Conservation (phyloP, 1,140 invertebrate genomes). For the Monomorium pharaonis region DNA sequence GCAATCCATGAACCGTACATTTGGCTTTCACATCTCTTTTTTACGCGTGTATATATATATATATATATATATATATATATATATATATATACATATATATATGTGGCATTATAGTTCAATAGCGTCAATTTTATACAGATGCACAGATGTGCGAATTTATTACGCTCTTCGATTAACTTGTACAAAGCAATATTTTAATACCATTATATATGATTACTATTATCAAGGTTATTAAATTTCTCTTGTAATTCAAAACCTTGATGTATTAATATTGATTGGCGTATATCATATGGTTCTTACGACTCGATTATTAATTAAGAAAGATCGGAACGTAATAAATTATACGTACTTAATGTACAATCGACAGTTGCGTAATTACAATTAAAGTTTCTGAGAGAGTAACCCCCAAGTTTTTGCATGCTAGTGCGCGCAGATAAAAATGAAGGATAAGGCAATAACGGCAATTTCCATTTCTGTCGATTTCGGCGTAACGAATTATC, state of each 20-base stretch:
- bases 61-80: too few relatives aligned
- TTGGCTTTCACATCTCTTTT: conserved; percentile 35
- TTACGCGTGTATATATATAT: too few relatives aligned
- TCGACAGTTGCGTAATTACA: not conserved
- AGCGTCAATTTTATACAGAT: not conserved
- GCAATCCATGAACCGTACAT: conserved; percentile 48
- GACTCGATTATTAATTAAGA: not conserved
- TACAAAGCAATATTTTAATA: not conserved
- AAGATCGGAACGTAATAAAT: not conserved
- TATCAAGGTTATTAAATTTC: not conserved
- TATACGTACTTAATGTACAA: not conserved
- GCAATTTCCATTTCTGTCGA: conserved; percentile 55
- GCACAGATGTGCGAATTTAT: not conserved
- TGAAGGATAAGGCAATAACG: conserved; percentile 43
- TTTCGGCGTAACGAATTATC: conserved; percentile 56
- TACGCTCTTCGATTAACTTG: not conserved
- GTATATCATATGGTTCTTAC: not conserved
- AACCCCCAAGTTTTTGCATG: not conserved
- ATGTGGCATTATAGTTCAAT: not conserved
- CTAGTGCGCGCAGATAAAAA: conserved; percentile 22
- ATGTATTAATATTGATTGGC: not conserved
- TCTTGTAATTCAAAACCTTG: not conserved
- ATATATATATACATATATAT: too few relatives aligned
- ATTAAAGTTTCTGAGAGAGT: conserved; percentile 8
- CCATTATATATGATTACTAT: not conserved